phyloP scores from a whole-genome alignment of 2,113 vertebrate species.

The Setophaga petechia region DNA sequence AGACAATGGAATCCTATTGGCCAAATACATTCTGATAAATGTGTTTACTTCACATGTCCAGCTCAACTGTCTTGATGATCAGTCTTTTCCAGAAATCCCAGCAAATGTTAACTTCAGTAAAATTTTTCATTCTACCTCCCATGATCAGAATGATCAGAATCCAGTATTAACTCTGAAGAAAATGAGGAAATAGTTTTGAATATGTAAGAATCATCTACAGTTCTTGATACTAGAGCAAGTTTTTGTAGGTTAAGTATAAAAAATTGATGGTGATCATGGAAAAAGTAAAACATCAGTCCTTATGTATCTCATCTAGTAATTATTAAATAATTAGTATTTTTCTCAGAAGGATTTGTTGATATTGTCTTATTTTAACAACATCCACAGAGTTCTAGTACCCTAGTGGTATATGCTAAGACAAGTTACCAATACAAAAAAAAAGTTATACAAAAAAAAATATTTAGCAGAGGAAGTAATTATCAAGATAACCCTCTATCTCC shows the following conservation, averaged over 20 bases:
- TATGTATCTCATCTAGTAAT: neutral
- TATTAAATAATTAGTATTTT: neutral
- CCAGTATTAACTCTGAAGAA: neutral
- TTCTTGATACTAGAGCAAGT: neutral
- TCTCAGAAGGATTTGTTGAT: neutral
- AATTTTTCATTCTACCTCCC: neutral
- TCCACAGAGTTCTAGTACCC: neutral
- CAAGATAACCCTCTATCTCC: neutral
- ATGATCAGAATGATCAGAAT: neutral
- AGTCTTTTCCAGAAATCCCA: neutral
- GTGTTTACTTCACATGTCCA: neutral
- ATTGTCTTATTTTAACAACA: neutral
- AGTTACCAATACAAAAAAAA: neutral
- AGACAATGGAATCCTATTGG: neutral
- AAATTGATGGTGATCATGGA: neutral
- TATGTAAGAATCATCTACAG: neutral
- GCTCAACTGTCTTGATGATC: neutral
- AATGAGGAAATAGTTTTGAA: neutral
- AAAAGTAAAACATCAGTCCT: neutral
- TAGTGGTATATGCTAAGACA: neutral
- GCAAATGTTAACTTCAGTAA: neutral
- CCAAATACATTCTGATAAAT: neutral
- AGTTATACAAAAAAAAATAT: neutral
- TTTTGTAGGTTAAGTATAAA: neutral
- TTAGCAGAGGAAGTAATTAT: neutral